A percentile compares a stretch with the other conserved stretches of the same genome.
Conservation (phyloP, 2,113 vertebrate genomes). For the Ursus arctos region DNA sequence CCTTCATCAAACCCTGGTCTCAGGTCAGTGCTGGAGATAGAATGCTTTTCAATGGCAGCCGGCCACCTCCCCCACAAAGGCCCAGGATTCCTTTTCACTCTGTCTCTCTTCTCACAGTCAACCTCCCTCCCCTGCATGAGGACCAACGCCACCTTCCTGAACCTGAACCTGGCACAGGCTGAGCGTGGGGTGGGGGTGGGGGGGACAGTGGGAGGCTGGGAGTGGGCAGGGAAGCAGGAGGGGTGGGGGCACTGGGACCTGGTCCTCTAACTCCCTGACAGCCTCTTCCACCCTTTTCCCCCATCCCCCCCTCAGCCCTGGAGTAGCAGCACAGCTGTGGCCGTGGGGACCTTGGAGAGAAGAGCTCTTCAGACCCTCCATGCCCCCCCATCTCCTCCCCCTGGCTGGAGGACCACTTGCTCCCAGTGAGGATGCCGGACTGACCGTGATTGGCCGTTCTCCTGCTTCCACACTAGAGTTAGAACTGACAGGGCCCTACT, state of each 20-base stretch:
- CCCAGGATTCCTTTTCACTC: neutral
- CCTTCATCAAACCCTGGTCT: neutral
- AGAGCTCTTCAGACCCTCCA: neutral
- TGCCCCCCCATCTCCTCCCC: neutral
- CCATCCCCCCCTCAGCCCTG: conserved; percentile 49
- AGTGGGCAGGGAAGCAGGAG: neutral
- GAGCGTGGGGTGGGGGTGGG: conserved; percentile 45
- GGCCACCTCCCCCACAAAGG: neutral
- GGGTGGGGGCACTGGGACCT: neutral
- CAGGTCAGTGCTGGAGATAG: neutral
- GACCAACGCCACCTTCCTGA: conserved; percentile 63
- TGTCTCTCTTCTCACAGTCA: conserved; percentile 76
- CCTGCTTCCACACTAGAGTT: conserved; percentile 52
- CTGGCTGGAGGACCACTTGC: neutral
- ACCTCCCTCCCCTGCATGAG: conserved; percentile 55
- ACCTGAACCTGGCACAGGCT: conserved; percentile 67
- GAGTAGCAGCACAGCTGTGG: neutral
- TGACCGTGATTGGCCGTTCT: neutral
- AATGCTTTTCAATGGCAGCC: neutral
- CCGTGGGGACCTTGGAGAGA: neutral
- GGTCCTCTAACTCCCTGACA: neutral
- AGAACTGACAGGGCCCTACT: neutral
- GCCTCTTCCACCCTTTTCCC: neutral
- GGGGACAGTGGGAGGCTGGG: neutral
- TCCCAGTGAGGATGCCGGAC: neutral